A percentile compares a stretch with the other conserved stretches of the same genome.
phyloP scores from a whole-genome alignment of 2,113 vertebrate species.

The Pterocles burchelli region DNA sequence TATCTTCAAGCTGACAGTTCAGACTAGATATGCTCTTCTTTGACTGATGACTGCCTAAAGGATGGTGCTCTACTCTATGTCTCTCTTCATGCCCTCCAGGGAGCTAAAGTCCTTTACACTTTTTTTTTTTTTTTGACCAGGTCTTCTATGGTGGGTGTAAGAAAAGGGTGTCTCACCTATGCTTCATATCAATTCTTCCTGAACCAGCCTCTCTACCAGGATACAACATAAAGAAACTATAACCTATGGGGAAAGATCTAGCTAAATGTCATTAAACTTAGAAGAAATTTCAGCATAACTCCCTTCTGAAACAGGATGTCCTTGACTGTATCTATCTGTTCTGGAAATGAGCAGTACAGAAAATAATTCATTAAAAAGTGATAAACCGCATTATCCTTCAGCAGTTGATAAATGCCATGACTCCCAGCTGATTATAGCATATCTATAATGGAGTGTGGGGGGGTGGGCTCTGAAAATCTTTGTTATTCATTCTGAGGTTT shows the following conservation, averaged over 20 bases:
- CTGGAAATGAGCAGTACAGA: slow-evolving; percentile 30
- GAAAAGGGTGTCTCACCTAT: not conserved
- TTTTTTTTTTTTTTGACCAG: not conserved
- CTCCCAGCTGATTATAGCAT: slow-evolving; percentile 47
- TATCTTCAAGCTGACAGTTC: not conserved
- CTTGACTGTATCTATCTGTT: slow-evolving; percentile 49
- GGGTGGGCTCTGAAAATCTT: not conserved
- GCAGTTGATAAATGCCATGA: slow-evolving; percentile 48
- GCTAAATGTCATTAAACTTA: not conserved
- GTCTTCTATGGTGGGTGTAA: not conserved
- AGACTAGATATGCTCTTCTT: not conserved
- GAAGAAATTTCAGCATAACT: not conserved
- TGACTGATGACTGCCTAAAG: not conserved
- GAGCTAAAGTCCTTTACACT: not conserved
- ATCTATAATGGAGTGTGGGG: slow-evolving; percentile 20
- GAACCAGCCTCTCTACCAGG: not conserved
- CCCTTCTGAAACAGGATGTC: slow-evolving; percentile 12
- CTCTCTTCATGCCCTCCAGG: not conserved
- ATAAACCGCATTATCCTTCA: slow-evolving; percentile 56
- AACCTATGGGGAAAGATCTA: not conserved
- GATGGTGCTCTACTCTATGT: not conserved
- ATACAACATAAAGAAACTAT: not conserved
- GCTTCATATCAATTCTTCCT: not conserved
- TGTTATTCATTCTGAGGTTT: slow-evolving; percentile 10
- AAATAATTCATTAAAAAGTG: slow-evolving; percentile 63